These are phyloP conservation scores for Poeciliopsis turneri DNA, from an alignment of 2,797 vertebrate species.

Conservation along the genomic window DNA sequence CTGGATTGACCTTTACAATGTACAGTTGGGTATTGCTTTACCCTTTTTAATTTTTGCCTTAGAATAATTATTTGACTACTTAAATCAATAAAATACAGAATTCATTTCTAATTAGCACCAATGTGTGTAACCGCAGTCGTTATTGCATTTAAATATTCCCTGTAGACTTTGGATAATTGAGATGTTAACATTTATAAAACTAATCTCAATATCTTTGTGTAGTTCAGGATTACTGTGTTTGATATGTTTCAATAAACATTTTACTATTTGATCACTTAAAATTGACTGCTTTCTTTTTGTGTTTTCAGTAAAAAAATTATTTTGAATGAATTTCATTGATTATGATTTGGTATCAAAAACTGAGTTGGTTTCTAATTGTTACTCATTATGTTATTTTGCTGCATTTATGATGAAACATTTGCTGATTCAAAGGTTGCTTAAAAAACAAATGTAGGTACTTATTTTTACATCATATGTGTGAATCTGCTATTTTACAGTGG, in stretches of 20 bases:
- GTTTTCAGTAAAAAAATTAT: conserved; percentile 3
- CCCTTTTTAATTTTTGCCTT: too few relatives aligned
- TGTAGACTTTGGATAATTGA: background rate
- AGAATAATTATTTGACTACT: background rate
- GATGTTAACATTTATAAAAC: background rate
- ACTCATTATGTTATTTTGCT: background rate
- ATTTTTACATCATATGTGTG: background rate
- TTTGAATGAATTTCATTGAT: background rate
- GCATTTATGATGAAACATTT: background rate
- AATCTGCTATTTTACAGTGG: conserved; percentile 8
- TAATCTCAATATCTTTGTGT: background rate
- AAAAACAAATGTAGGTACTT: background rate
- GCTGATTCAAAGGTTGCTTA: background rate
- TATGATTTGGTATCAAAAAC: background rate
- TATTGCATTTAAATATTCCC: background rate
- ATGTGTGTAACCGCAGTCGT: background rate
- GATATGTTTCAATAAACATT: background rate
- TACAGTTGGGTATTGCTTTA: background rate
- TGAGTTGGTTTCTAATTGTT: conserved; percentile 3
- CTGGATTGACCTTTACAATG: background rate
- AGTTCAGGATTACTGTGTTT: background rate
- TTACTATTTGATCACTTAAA: background rate
- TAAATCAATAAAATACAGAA: background rate
- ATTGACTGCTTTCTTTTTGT: background rate
- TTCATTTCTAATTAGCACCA: background rate